Evolutionary conservation across 2,888 invertebrate species (phyloP).

Genomic region (Neoitamus cyanurus): DNA sequence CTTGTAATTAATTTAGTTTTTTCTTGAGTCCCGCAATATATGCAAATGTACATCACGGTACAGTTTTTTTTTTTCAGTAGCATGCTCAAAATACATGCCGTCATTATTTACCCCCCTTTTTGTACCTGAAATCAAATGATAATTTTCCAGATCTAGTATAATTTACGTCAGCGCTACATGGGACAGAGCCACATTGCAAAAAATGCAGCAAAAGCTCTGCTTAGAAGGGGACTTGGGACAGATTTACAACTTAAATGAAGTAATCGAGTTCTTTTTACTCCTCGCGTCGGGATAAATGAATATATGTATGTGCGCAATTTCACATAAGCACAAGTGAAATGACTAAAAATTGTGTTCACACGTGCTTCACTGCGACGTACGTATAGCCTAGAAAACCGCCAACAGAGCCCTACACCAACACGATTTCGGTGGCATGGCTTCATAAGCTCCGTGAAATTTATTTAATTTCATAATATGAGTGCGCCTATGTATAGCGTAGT

Average conservation of each 20-base stretch:
- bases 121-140: neutral
- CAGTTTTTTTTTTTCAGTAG: too few species aligned
- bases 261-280: neutral
- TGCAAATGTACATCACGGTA: too few species aligned
- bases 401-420: neutral
- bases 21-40: too few species aligned
- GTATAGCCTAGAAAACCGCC: neutral
- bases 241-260: conserved; percentile 5
- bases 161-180: neutral
- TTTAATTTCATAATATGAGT: conserved; percentile 6
- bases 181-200: neutral
- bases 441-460: conserved; percentile 25
- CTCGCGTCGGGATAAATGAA: neutral
- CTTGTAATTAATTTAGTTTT: neutral
- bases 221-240: neutral
- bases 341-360: conserved; percentile 38
- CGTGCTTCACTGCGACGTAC: neutral
- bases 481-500: neutral
- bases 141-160: neutral
- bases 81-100: neutral
- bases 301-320: neutral
- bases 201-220: neutral
- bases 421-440: neutral
- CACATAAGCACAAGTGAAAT: conserved; percentile 7
- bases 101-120: neutral